Base-by-base conservation (phyloP, 2,797 vertebrate genomes). In the Chrosomus eos region DNA sequence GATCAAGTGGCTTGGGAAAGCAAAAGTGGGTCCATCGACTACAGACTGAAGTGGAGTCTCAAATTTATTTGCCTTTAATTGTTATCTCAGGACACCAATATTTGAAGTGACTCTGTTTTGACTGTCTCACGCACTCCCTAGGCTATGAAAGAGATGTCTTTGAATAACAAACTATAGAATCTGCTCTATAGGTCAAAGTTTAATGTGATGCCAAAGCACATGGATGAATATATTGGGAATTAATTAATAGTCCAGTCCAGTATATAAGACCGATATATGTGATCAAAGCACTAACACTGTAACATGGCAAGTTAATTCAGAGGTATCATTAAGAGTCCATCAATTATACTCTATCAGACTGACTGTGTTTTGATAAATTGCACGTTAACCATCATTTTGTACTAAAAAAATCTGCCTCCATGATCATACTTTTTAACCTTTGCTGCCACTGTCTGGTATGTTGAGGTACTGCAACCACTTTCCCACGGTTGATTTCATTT, bases 21-120 rank as follows among this genome's bases (percentile, higher is more conserved):
- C 73, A 45, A 58, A 55, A 77, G 40, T 62, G 51, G 36, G 68
- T 60, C 11, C 43, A 11, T 81, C 18, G 28, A 26, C 55, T 66
- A 40, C 71, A 88, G 66, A 43, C 36, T 72, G 62, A 66, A 31
- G 36, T 79, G n/a, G 62, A 51, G 76, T 62, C 72, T 86, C n/a
- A 8, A 43, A 36, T 82, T 80, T 21, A 75, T 80, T 82, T 67
- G 81, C 74, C 94, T 93, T 89, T 92, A 91, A 90, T 80, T 93
- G 92, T 93, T 93, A 88, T 95, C 95, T 95, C 95, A 96, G 94
- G 94, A 95, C 94, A 91, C 90, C 89, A 86, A 90, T 89, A 88
- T 87, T 79, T 66, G 14, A 88, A 89, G 43, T 84, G 84, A 84
- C 78, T 58, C 73, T 43, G 70, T 55, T 64, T 83, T 43, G 80